A percentile compares a stretch with the other conserved stretches of the same genome.
These are phyloP conservation scores for Cisticola juncidis DNA, from an alignment of 2,113 vertebrate genomes.

Conservation along the genomic window DNA sequence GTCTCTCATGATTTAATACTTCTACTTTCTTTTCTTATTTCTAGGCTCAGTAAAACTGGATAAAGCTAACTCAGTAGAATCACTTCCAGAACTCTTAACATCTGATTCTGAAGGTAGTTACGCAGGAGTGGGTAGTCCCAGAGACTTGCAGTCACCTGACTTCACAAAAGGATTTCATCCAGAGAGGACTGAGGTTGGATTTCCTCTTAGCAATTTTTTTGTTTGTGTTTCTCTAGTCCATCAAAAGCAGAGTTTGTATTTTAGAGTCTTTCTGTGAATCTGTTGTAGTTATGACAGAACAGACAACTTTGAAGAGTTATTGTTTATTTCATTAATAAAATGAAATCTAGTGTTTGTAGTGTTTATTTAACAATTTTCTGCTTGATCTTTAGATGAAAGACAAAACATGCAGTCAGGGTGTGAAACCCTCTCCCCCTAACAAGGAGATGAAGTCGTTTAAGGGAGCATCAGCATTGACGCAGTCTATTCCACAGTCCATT, in stretches of 20 bases:
- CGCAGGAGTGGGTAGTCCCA: conserved; percentile 85
- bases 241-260: background rate
- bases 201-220: background rate
- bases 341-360: background rate
- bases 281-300: background rate
- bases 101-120: conserved; percentile 97
- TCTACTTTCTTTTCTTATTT: background rate
- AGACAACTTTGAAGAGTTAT: background rate
- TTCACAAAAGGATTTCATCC: conserved; percentile 73
- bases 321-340: background rate
- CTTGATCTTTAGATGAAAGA: conserved; percentile 70
- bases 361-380: background rate
- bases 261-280: background rate
- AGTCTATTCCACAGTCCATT: conserved; percentile 80
- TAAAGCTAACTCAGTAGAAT: conserved; percentile 88
- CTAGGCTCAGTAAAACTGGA: conserved; percentile 79
- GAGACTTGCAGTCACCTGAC: conserved; percentile 89
- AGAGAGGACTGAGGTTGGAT: conserved; percentile 80
- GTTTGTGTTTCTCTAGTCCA: background rate
- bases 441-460: conserved; percentile 71
- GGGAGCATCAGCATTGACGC: conserved; percentile 52
- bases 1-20: background rate
- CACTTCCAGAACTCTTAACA: conserved; percentile 89
- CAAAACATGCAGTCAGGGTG: conserved; percentile 63
- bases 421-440: conserved; percentile 68